A percentile compares a stretch with the other conserved stretches of the same genome.
Evolutionary conservation across 2,888 invertebrate genomes (phyloP).

Genomic region (Fragum whitleyi): DNA sequence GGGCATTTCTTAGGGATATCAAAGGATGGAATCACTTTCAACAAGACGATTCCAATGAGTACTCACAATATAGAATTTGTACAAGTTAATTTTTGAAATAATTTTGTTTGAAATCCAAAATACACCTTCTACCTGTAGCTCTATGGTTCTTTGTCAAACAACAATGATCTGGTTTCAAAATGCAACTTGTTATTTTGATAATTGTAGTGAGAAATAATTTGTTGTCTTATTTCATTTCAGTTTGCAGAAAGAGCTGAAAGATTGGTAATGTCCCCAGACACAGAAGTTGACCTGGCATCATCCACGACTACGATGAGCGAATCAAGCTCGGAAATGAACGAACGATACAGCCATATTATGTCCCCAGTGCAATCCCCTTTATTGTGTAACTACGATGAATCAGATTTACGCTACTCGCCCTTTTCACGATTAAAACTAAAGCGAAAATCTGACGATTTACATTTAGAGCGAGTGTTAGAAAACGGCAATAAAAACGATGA

Average conservation of each 20-base stretch:
- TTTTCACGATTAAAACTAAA: conserved; percentile 53
- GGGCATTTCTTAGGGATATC: too few species aligned
- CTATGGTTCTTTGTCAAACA: too few species aligned
- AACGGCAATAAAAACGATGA: conserved; percentile 14
- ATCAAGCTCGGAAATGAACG: conserved; percentile 16
- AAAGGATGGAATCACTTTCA: too few species aligned
- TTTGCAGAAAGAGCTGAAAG: conserved; percentile 30
- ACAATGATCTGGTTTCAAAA: too few species aligned
- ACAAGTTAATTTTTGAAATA: too few species aligned
- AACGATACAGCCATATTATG: conserved; percentile 10
- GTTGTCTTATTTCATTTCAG: background rate
- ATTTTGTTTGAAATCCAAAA: too few species aligned
- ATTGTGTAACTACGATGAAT: conserved; percentile 39
- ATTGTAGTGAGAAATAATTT: too few species aligned
- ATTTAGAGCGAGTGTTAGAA: conserved; percentile 44
- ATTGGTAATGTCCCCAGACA: conserved; percentile 22
- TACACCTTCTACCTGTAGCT: too few species aligned
- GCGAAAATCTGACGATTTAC: conserved; percentile 45
- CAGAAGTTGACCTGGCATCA: background rate
- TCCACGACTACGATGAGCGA: conserved; percentile 10
- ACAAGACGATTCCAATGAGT: too few species aligned
- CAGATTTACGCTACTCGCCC: conserved; percentile 32
- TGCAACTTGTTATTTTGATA: too few species aligned
- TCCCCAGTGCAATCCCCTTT: conserved; percentile 37
- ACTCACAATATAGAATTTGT: too few species aligned